Percentiles rank a stretch among this genome's conserved stretches.
phyloP scores from a whole-genome alignment of 2,888 invertebrate species.

The Eristalinus sepulchralis region DNA sequence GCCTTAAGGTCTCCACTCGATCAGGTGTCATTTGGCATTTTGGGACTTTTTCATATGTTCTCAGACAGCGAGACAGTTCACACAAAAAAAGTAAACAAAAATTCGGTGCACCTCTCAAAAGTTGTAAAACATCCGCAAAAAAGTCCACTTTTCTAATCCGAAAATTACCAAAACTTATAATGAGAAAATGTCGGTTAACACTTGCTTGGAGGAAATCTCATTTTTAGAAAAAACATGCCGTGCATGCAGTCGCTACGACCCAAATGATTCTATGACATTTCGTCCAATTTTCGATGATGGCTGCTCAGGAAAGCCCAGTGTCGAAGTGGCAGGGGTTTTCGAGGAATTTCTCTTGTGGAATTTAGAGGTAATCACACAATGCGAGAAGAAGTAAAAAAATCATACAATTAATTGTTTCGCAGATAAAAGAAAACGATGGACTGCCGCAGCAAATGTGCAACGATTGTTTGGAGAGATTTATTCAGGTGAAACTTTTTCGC shows the following conservation, averaged over 20 bases:
- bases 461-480: slow-evolving; percentile 73
- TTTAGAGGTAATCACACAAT: slow-evolving; percentile 69
- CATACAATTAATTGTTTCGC: neutral
- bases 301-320: slow-evolving; percentile 55
- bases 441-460: slow-evolving; percentile 74
- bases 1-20: slow-evolving; percentile 24
- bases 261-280: slow-evolving; percentile 72
- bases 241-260: slow-evolving; percentile 73
- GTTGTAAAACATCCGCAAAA: neutral
- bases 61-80: slow-evolving; percentile 17
- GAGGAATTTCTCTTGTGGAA: slow-evolving; percentile 74
- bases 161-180: slow-evolving; percentile 2
- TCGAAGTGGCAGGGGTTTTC: slow-evolving; percentile 70
- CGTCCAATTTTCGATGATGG: slow-evolving; percentile 72
- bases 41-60: slow-evolving; percentile 32
- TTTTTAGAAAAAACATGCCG: slow-evolving; percentile 74
- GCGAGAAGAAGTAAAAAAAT: neutral
- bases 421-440: slow-evolving; percentile 73
- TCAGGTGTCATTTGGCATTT: slow-evolving; percentile 45
- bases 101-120: neutral
- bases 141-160: neutral
- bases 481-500: slow-evolving; percentile 72
- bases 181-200: slow-evolving; percentile 72
- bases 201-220: slow-evolving; percentile 72
- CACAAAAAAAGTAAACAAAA: slow-evolving; percentile 47